A percentile compares a stretch with the other conserved stretches of the same genome.
phyloP scores from a whole-genome alignment of 2,888 invertebrate genomes.

The Amblyjoppa proteus region DNA sequence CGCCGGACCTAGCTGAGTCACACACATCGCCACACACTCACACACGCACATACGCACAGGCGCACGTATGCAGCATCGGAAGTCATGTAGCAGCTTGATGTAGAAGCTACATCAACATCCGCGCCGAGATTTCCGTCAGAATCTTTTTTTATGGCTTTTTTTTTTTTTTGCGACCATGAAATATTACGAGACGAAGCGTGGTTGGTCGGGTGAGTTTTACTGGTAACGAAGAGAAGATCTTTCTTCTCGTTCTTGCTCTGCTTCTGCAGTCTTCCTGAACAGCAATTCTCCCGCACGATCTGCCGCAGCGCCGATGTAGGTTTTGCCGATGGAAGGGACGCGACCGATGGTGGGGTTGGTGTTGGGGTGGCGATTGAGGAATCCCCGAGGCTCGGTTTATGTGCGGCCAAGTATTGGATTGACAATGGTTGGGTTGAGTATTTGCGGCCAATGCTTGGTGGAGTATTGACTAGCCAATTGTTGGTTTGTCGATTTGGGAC shows the following conservation, averaged over 20 bases:
- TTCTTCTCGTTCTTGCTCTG: slow-evolving; percentile 68
- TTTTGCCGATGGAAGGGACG: too few species aligned
- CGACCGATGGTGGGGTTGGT: too few species aligned
- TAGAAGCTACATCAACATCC: slow-evolving; percentile 25
- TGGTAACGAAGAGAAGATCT: slow-evolving; percentile 66
- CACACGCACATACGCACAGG: background rate
- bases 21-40: background rate
- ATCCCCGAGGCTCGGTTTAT: too few species aligned
- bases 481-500: too few species aligned
- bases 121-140: slow-evolving; percentile 31
- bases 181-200: slow-evolving; percentile 77
- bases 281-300: too few species aligned
- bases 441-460: too few species aligned
- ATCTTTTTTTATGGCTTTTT: slow-evolving; percentile 54
- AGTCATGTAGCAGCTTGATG: too few species aligned
- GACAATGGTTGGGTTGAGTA: too few species aligned
- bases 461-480: too few species aligned
- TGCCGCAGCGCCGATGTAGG: too few species aligned
- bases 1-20: slow-evolving; percentile 24
- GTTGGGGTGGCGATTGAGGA: too few species aligned
- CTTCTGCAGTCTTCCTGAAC: slow-evolving; percentile 53
- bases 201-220: slow-evolving; percentile 75
- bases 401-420: too few species aligned
- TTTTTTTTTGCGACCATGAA: slow-evolving; percentile 71
- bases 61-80: background rate